These are phyloP conservation scores for Periplaneta americana DNA, from an alignment of 1,140 invertebrate genomes.

Conservation along the genomic window DNA sequence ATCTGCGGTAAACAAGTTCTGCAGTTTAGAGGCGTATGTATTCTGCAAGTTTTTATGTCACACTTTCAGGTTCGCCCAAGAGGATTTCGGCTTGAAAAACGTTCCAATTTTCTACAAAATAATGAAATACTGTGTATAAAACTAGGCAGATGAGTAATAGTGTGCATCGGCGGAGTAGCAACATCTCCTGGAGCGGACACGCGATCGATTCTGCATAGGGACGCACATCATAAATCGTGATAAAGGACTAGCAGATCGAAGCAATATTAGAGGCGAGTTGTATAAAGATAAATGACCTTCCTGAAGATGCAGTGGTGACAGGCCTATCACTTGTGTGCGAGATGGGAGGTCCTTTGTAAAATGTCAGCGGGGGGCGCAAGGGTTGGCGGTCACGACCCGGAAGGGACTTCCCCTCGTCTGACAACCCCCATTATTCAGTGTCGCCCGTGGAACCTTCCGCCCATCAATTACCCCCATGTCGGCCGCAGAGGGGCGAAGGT, in stretches of 20 bases:
- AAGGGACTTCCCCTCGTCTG: slow-evolving; percentile 5
- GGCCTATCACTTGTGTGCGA: not conserved
- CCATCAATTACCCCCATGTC: not conserved
- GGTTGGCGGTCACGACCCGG: not conserved
- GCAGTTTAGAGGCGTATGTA: too few species aligned
- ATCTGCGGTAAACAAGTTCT: too few species aligned
- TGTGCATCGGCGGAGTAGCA: too few species aligned
- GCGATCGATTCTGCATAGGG: not conserved
- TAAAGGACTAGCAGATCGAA: not conserved
- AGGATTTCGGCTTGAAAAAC: too few species aligned
- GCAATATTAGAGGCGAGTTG: not conserved
- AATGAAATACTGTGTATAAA: too few species aligned
- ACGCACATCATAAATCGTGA: not conserved
- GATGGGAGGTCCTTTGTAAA: not conserved
- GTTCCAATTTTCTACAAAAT: too few species aligned
- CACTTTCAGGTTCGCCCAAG: too few species aligned
- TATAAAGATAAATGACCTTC: not conserved
- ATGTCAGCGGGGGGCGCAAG: not conserved
- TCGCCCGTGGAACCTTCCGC: not conserved
- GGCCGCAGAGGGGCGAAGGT: not conserved
- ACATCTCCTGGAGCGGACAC: not conserved
- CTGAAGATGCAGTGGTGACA: not conserved
- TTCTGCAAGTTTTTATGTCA: too few species aligned
- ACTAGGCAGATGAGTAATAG: too few species aligned
- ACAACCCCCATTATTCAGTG: slow-evolving; percentile 8